These are phyloP conservation scores for Podarcis cretensis DNA, from an alignment of 2,113 vertebrate genomes.

Conservation along the genomic window DNA sequence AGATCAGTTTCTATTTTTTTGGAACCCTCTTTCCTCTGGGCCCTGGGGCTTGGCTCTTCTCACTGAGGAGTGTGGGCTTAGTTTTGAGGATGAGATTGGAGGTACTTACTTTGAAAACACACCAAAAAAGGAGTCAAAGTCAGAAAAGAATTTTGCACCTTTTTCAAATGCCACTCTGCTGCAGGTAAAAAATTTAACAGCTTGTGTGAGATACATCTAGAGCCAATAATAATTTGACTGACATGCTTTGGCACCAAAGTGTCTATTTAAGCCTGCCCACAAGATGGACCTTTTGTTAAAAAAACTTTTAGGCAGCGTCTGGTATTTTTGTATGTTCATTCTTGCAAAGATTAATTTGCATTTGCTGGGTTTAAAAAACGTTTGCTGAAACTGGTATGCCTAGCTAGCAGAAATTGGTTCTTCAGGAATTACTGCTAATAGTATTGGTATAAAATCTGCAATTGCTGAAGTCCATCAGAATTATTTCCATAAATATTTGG, in stretches of 20 bases:
- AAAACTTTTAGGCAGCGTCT: slow-evolving; percentile 36
- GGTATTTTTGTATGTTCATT: slow-evolving; percentile 57
- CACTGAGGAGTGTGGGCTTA: slow-evolving; percentile 50
- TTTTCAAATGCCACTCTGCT: slow-evolving; percentile 66
- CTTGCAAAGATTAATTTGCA: slow-evolving; percentile 40
- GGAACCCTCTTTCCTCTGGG: slow-evolving; percentile 43
- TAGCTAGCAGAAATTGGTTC: not conserved
- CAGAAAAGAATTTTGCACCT: slow-evolving; percentile 80
- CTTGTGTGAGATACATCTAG: slow-evolving; percentile 65
- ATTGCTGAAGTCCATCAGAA: not conserved
- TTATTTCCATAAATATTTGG: not conserved
- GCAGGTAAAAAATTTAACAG: slow-evolving; percentile 82
- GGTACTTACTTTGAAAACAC: slow-evolving; percentile 46
- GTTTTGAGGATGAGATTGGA: slow-evolving; percentile 55
- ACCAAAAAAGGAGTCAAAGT: slow-evolving; percentile 58
- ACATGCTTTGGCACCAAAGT: slow-evolving; percentile 65
- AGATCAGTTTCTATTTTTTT: slow-evolving; percentile 45
- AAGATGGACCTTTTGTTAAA: slow-evolving; percentile 51
- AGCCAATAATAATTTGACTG: slow-evolving; percentile 77
- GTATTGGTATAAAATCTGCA: not conserved
- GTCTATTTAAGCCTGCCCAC: slow-evolving; percentile 57
- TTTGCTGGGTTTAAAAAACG: not conserved
- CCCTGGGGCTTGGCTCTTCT: slow-evolving; percentile 24
- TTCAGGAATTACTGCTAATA: slow-evolving; percentile 39
- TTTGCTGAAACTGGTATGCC: slow-evolving; percentile 14